Percentiles rank a stretch among this genome's conserved stretches.
phyloP scores from a whole-genome alignment of 2,113 vertebrate genomes.

The Odobenus rosmarus region DNA sequence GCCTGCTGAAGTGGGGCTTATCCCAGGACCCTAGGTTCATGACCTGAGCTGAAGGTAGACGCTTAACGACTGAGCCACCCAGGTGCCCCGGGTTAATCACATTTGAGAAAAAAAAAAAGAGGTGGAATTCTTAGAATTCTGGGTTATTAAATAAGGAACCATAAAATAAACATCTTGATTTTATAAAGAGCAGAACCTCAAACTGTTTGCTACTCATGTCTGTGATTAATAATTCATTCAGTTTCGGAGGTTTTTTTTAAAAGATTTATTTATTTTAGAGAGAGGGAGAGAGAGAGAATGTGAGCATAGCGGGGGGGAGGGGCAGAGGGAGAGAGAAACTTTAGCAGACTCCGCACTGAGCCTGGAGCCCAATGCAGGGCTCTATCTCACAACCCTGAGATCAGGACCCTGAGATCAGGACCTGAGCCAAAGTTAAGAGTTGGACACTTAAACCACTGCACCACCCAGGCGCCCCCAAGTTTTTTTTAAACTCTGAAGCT shows the following conservation, averaged over 20 bases:
- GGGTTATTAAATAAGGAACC: constrained; percentile 16
- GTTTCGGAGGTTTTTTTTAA: neutral
- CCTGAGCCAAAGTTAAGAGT: neutral
- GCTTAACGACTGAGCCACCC: neutral
- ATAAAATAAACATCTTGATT: constrained; percentile 43
- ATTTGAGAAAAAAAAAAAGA: constrained; percentile 37
- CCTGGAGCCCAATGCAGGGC: neutral
- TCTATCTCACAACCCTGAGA: neutral
- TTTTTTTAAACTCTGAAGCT: neutral
- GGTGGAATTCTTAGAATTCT: constrained; percentile 10
- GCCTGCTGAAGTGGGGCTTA: too few relatives aligned
- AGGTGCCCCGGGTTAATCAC: neutral
- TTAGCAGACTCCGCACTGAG: neutral
- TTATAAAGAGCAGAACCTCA: constrained; percentile 21
- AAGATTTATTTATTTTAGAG: neutral
- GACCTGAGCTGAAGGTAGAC: neutral
- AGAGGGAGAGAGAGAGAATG: neutral
- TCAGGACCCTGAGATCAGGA: neutral
- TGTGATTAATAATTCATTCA: neutral
- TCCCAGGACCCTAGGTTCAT: too few relatives aligned
- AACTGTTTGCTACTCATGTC: neutral
- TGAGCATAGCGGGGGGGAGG: neutral
- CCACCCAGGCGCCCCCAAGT: neutral
- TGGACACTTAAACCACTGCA: neutral
- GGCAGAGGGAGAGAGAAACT: neutral